Evolutionary conservation across 2,888 invertebrate species (phyloP).

Genomic region (Quadriops clusia): DNA sequence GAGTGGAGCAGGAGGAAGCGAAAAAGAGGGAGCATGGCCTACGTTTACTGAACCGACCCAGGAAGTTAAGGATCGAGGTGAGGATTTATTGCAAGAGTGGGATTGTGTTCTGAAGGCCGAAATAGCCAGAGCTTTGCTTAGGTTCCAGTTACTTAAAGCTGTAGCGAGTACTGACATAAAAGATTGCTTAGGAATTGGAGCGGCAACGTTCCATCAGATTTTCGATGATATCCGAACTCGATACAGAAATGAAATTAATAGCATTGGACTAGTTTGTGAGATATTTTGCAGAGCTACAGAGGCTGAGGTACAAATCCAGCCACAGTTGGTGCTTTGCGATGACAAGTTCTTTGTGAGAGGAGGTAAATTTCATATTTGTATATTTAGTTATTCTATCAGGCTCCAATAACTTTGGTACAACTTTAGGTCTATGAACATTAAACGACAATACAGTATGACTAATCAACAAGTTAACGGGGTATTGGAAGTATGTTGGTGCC

Average conservation of each 20-base stretch:
- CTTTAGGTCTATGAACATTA: no score
- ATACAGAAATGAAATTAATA: conserved; percentile 33
- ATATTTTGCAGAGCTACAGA: conserved; percentile 33
- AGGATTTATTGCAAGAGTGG: conserved; percentile 46
- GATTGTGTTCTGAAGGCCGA: conserved; percentile 45
- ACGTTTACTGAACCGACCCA: conserved; percentile 16
- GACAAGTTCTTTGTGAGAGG: conserved; percentile 34
- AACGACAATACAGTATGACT: no score
- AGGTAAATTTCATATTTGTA: no score
- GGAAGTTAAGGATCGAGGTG: conserved; percentile 26
- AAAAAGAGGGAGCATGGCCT: conserved; percentile 11
- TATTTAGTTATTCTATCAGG: no score
- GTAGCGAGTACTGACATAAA: conserved; percentile 38
- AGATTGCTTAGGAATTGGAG: conserved; percentile 38
- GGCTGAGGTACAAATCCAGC: conserved; percentile 33
- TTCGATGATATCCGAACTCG: conserved; percentile 37
- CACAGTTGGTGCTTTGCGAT: conserved; percentile 33
- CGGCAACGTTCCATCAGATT: conserved; percentile 40
- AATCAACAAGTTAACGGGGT: no score
- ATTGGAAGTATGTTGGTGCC: no score
- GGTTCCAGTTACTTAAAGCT: conserved; percentile 39
- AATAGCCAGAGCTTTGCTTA: conserved; percentile 38
- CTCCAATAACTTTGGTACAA: no score
- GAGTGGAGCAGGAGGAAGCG: conserved; percentile 6
- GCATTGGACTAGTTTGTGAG: conserved; percentile 31